Percentiles rank a stretch among this genome's conserved stretches.
These are phyloP conservation scores for Epinephelus fuscoguttatus DNA, from an alignment of 2,113 vertebrate species.

Conservation along the genomic window DNA sequence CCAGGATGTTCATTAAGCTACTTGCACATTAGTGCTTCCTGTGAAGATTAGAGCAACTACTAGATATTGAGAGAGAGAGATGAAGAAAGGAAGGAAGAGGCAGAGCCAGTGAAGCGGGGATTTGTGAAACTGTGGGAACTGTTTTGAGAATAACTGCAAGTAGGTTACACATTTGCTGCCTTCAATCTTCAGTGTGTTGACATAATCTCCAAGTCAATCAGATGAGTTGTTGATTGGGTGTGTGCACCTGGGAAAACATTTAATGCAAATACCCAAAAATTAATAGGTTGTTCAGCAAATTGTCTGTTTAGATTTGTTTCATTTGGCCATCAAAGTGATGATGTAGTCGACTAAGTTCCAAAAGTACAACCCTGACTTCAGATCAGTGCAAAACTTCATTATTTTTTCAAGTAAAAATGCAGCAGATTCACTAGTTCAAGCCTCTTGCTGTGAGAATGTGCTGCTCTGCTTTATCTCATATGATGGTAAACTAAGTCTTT, in stretches of 20 bases:
- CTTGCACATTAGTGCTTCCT: conserved; percentile 51
- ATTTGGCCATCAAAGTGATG: background rate
- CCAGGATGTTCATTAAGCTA: conserved; percentile 42
- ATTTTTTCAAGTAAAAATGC: too few species aligned
- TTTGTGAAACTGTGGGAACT: conserved; percentile 14
- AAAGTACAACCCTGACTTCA: too few species aligned
- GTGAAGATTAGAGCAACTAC: conserved; percentile 44
- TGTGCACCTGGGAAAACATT: background rate
- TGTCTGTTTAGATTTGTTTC: too few species aligned
- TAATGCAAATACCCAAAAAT: background rate
- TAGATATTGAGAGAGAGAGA: background rate
- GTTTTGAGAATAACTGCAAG: background rate
- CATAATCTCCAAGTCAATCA: background rate
- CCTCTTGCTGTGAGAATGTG: too few species aligned
- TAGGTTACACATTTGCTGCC: conserved; percentile 6
- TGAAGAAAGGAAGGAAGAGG: background rate
- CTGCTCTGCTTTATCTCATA: too few species aligned
- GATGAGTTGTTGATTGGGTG: background rate
- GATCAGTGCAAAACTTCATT: too few species aligned
- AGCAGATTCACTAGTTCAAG: too few species aligned
- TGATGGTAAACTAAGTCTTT: too few species aligned
- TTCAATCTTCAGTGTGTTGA: background rate
- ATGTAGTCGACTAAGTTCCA: background rate
- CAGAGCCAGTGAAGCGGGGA: background rate
- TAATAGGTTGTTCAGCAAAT: too few species aligned